A percentile compares a stretch with the other conserved stretches of the same genome.
phyloP scores from a whole-genome alignment of 2,113 vertebrate genomes.

The Microcebus griseorufus region DNA sequence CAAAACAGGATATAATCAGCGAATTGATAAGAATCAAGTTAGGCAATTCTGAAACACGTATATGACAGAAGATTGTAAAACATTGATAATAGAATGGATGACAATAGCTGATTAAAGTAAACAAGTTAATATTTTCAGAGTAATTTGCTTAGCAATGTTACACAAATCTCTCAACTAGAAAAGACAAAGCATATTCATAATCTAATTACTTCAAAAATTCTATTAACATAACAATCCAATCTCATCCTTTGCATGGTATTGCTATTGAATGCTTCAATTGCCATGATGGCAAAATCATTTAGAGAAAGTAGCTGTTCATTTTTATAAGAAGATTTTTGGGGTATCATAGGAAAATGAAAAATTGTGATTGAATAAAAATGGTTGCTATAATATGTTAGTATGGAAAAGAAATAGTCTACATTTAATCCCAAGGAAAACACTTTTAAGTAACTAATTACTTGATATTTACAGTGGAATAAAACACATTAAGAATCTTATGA shows the following conservation, averaged over 20 bases:
- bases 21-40: conserved; percentile 77
- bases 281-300: conserved; percentile 60
- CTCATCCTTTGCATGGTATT: conserved; percentile 50
- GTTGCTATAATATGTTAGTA: background rate
- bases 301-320: conserved; percentile 68
- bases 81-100: conserved; percentile 69
- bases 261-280: conserved; percentile 64
- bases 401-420: background rate
- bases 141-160: conserved; percentile 82
- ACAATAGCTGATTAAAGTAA: conserved; percentile 83
- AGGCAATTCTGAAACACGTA: conserved; percentile 65
- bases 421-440: background rate
- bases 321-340: background rate
- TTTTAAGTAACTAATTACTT: background rate
- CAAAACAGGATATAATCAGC: conserved; percentile 72
- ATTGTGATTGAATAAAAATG: conserved; percentile 27
- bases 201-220: conserved; percentile 81
- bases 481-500: background rate
- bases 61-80: conserved; percentile 54
- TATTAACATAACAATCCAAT: conserved; percentile 80
- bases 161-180: conserved; percentile 76
- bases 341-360: background rate
- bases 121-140: conserved; percentile 83
- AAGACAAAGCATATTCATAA: conserved; percentile 81
- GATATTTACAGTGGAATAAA: background rate